A percentile compares a stretch with the other conserved stretches of the same genome.
Conservation (phyloP, 1,140 invertebrate species). For the Scylla paramamosain region DNA sequence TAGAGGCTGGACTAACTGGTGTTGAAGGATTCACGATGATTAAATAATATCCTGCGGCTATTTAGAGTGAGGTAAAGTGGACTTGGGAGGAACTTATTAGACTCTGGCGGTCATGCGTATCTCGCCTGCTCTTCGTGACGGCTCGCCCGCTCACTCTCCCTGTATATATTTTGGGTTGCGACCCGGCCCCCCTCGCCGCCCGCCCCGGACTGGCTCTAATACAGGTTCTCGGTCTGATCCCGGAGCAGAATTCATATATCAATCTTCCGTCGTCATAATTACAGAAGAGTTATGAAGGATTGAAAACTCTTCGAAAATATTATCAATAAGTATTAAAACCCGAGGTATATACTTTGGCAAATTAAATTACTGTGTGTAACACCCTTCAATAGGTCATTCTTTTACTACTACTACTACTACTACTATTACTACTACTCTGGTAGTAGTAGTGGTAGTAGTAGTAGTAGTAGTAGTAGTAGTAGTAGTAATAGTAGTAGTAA, state of each 20-base stretch:
- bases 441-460: too few species aligned
- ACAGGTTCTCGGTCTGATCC: background rate
- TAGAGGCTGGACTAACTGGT: constrained; percentile 47
- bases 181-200: constrained; percentile 3
- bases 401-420: background rate
- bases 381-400: background rate
- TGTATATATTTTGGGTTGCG: background rate
- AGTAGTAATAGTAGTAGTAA: too few species aligned
- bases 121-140: constrained; percentile 41
- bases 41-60: constrained; percentile 51
- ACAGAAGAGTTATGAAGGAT: background rate
- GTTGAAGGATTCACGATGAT: constrained; percentile 60
- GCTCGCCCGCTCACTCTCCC: constrained; percentile 3
- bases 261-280: background rate
- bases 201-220: background rate
- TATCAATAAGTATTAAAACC: background rate
- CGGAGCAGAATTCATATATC: background rate
- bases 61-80: constrained; percentile 44
- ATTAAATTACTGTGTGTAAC: background rate
- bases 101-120: constrained; percentile 44
- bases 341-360: background rate
- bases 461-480: too few species aligned
- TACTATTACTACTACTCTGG: background rate
- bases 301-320: constrained; percentile 15
- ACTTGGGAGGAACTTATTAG: constrained; percentile 26